phyloP scores from a whole-genome alignment of 2,797 vertebrate genomes.

The Gymnodraco acuticeps region DNA sequence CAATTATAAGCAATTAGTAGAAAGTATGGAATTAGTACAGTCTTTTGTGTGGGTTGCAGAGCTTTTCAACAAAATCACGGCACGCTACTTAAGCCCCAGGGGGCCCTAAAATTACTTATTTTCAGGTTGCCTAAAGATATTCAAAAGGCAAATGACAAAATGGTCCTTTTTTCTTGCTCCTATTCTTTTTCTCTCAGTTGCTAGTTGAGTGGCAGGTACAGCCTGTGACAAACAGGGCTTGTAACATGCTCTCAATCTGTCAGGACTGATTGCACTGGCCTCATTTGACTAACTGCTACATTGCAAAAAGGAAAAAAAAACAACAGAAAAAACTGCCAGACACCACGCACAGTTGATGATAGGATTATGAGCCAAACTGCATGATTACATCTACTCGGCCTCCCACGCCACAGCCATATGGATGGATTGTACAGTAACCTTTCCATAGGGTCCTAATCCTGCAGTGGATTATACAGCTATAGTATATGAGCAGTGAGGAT shows the following conservation, averaged over 20 bases:
- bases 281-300: slow-evolving; percentile 78
- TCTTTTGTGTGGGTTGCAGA: slow-evolving; percentile 54
- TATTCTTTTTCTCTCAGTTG: slow-evolving; percentile 57
- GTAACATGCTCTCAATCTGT: slow-evolving; percentile 84
- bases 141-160: slow-evolving; percentile 74
- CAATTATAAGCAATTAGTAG: slow-evolving; percentile 69
- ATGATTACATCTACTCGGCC: slow-evolving; percentile 69
- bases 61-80: slow-evolving; percentile 65
- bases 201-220: slow-evolving; percentile 81
- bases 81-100: slow-evolving; percentile 55
- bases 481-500: neutral
- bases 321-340: slow-evolving; percentile 48
- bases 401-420: slow-evolving; percentile 41
- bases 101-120: slow-evolving; percentile 65
- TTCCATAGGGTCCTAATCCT: slow-evolving; percentile 34
- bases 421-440: slow-evolving; percentile 43
- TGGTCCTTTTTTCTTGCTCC: slow-evolving; percentile 47
- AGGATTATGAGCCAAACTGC: slow-evolving; percentile 71
- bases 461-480: slow-evolving; percentile 10
- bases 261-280: slow-evolving; percentile 81
- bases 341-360: slow-evolving; percentile 70
- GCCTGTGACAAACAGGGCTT: slow-evolving; percentile 78
- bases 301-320: slow-evolving; percentile 44
- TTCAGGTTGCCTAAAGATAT: slow-evolving; percentile 76
- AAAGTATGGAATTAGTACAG: slow-evolving; percentile 57